Conservation (phyloP, 35 echinoderm and acorn worm species). For the Apostichopus japonicus region DNA sequence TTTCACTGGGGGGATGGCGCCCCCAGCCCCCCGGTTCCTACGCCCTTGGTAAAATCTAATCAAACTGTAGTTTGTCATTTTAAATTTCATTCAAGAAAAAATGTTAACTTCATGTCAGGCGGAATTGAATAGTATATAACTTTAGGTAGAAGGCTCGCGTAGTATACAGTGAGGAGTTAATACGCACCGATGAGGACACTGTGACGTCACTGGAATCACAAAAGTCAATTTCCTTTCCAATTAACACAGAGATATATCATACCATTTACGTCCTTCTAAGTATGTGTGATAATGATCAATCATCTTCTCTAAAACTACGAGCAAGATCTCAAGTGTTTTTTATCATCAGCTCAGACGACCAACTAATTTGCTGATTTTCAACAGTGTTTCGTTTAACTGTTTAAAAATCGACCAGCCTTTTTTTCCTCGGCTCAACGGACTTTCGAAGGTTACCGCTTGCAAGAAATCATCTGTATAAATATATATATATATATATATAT, state of each 20-base stretch:
- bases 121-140: no score
- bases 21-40: no score
- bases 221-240: slow-evolving; percentile 5
- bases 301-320: not conserved
- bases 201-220: not conserved
- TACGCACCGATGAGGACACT: no score
- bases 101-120: no score
- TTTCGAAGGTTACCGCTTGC: not conserved
- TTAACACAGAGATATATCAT: not conserved
- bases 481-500: no score
- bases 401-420: not conserved
- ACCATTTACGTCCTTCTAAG: not conserved
- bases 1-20: no score
- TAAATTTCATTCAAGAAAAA: no score
- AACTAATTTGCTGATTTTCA: not conserved
- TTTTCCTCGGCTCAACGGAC: not conserved
- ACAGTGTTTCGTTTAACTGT: not conserved
- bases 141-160: no score
- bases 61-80: no score
- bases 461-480: no score
- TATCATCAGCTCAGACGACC: not conserved
- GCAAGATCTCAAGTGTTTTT: not conserved
- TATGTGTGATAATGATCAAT: slow-evolving; percentile 2
- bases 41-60: no score
- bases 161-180: no score